Base-by-base conservation (phyloP, 2,888 invertebrate species). In the Parascotia fuliginaria region DNA sequence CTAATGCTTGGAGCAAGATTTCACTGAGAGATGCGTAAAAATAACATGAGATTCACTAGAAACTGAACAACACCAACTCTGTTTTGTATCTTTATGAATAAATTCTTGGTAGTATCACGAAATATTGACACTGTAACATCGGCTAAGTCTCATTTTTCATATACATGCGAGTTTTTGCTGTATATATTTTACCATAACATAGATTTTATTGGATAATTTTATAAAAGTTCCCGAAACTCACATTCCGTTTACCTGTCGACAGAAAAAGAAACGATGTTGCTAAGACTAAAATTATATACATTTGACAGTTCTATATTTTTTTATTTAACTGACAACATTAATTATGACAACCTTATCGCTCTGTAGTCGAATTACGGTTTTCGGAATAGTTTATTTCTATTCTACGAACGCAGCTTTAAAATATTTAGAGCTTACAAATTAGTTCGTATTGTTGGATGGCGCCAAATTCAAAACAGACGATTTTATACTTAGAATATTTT, bases 231-330 rank as follows among this genome's bases (percentile, higher is more conserved):
- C 60, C 73, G 77, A 87, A 85, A 92, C 92, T 92, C 89, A 92
- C 92, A 92, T 88, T 89, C 87, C 79, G 77, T 82, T 81, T 79
- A 81, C 78, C 83, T 74, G 89, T 92, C 85, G 87, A 88, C 85
- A 89, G 83, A 83, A 89, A 91, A 90, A 89, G 87, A 88, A 76
- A 64, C 73, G 42, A 72, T 74, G 69, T 84, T 84, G 82, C 84
- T 64, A 74, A 52, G 32, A 11, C 14, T 57, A 71, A 77, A 71
- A 70, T 55, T n/a, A 36, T 40, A 0, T 19, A 19, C 39, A 15
- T 61, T 72, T 76, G 75, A 76, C 71, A 65, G 19, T 65, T 28
- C 11, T 6, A 11, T n/a, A 6, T 11, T 2, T 11, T 28, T 11
- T 29, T 11, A 29, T 32, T n/a, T 14, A 13, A 32, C 13, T 33